phyloP scores from a whole-genome alignment of 2,888 invertebrate genomes.

The Ennomos fuscantarius region DNA sequence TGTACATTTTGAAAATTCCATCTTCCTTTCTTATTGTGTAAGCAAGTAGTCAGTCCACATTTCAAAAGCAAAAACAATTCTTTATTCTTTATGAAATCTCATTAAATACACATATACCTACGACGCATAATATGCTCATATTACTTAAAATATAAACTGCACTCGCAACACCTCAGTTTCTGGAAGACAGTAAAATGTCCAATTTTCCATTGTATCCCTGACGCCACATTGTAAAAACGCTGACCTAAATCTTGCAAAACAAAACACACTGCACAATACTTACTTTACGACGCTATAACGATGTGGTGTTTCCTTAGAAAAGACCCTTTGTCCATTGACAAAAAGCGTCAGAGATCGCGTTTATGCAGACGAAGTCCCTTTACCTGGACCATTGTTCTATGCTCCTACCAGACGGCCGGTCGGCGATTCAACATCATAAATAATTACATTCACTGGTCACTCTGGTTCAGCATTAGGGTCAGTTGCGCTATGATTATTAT shows the following conservation, averaged over 20 bases:
- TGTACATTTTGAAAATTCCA: too few relatives aligned
- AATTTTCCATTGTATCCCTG: constrained; percentile 66
- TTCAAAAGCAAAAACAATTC: too few relatives aligned
- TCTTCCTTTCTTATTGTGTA: too few relatives aligned
- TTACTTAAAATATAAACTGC: constrained; percentile 29
- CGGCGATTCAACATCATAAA: constrained; percentile 78
- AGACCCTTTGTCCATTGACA: constrained; percentile 82
- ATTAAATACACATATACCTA: too few relatives aligned
- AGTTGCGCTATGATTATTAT: constrained; percentile 79
- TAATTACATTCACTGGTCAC: constrained; percentile 81
- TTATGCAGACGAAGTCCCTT: constrained; percentile 77
- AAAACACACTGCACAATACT: constrained; percentile 79
- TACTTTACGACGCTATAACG: constrained; percentile 83
- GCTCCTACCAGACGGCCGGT: constrained; percentile 76
- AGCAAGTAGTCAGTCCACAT: too few relatives aligned
- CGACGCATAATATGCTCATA: constrained; percentile 18
- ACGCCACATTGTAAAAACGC: constrained; percentile 82
- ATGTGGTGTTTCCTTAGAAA: constrained; percentile 84
- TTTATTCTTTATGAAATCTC: too few relatives aligned
- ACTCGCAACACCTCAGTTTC: constrained; percentile 47
- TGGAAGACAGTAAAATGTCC: constrained; percentile 65
- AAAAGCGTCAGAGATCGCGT: constrained; percentile 79
- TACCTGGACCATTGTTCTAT: constrained; percentile 80
- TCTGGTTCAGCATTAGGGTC: constrained; percentile 72
- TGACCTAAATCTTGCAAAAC: constrained; percentile 83